phyloP scores from a whole-genome alignment of 2,888 invertebrate species.

The Cheilosia impressa region DNA sequence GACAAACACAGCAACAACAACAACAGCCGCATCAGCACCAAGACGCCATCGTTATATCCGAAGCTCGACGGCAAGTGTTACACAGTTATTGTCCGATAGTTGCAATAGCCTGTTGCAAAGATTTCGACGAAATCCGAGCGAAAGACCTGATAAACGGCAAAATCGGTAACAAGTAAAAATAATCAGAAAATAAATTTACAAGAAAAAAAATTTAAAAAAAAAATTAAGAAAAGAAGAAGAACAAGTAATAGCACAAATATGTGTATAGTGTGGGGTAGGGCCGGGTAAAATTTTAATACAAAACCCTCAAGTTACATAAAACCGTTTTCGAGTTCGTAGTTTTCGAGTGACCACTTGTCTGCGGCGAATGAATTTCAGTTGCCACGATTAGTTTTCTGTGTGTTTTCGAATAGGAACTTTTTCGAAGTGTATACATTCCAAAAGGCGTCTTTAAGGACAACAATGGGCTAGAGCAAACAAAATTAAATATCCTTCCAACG shows the following conservation, averaged over 20 bases:
- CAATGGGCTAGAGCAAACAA: background rate
- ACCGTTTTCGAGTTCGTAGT: slow-evolving; percentile 1
- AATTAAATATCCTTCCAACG: slow-evolving; percentile 4
- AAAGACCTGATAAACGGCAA: slow-evolving; percentile 85
- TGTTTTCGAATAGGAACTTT: slow-evolving; percentile 28
- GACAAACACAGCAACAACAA: slow-evolving; percentile 62
- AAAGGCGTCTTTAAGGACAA: slow-evolving; percentile 63
- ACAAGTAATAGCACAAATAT: background rate
- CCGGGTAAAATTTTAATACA: slow-evolving; percentile 28
- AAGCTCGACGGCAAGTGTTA: slow-evolving; percentile 91
- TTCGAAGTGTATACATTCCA: slow-evolving; percentile 22
- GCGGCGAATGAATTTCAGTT: slow-evolving; percentile 14
- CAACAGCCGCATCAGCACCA: slow-evolving; percentile 82
- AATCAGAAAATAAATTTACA: slow-evolving; percentile 27
- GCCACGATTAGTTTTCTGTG: background rate
- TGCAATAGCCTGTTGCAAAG: slow-evolving; percentile 93
- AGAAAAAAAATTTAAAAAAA: slow-evolving; percentile 36
- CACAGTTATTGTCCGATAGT: slow-evolving; percentile 93
- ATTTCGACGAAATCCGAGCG: slow-evolving; percentile 91
- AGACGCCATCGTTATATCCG: slow-evolving; percentile 90
- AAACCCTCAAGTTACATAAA: slow-evolving; percentile 59
- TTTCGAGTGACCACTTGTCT: slow-evolving; percentile 32
- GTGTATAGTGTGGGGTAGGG: slow-evolving; percentile 34
- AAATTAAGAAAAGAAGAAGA: slow-evolving; percentile 54
- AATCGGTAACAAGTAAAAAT: slow-evolving; percentile 75